These are phyloP conservation scores for Zaprionus africanus DNA, from an alignment of 1,140 invertebrate species.

Conservation along the genomic window DNA sequence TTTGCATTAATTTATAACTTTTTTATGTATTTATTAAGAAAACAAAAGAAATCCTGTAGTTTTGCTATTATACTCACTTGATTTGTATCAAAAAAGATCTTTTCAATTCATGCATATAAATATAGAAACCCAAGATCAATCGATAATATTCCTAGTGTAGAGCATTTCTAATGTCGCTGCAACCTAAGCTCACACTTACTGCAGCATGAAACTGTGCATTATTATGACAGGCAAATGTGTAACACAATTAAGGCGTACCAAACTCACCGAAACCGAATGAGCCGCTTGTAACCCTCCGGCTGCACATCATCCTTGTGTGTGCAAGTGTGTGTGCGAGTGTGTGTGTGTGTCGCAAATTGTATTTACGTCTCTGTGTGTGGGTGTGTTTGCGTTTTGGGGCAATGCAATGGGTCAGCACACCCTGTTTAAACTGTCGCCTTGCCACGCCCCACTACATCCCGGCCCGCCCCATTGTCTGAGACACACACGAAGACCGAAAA, in stretches of 20 bases:
- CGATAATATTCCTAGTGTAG: not conserved
- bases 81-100: not conserved
- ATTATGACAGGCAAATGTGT: conserved; percentile 51
- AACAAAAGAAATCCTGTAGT: not conserved
- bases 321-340: not conserved
- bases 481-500: conserved; percentile 45
- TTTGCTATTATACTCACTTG: too few relatives aligned
- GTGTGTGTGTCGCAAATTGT: conserved; percentile 12
- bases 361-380: conserved; percentile 11
- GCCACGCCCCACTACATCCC: not conserved
- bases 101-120: not conserved
- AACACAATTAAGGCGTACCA: conserved; percentile 61
- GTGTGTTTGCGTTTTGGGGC: not conserved
- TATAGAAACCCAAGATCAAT: not conserved
- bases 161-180: not conserved
- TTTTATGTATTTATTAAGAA: too few relatives aligned
- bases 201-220: conserved; percentile 3
- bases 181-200: not conserved
- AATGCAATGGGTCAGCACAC: conserved; percentile 8
- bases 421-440: not conserved
- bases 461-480: conserved; percentile 1
- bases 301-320: conserved; percentile 3
- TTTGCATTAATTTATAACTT: too few relatives aligned
- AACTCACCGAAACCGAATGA: conserved; percentile 17
- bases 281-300: not conserved